These are phyloP conservation scores for Saccopteryx bilineata DNA, from an alignment of 2,113 vertebrate genomes.

Conservation along the genomic window DNA sequence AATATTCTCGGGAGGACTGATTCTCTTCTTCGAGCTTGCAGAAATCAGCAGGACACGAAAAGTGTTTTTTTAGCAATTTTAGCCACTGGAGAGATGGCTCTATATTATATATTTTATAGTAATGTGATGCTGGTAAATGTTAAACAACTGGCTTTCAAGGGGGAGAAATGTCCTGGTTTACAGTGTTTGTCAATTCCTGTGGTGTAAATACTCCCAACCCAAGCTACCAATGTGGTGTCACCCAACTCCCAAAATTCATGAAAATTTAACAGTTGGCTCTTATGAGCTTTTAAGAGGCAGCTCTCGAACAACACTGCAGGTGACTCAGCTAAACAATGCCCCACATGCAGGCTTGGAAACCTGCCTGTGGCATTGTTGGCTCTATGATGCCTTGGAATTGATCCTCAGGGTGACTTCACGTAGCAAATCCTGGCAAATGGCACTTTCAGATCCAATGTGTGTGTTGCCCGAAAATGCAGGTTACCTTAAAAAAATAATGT, in stretches of 20 bases:
- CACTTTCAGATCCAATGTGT: not conserved
- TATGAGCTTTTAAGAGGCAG: not conserved
- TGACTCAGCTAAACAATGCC: not conserved
- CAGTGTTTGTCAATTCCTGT: not conserved
- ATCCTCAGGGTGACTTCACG: not conserved
- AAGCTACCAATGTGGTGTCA: not conserved
- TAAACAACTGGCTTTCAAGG: not conserved
- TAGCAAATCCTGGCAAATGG: not conserved
- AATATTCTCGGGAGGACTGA: not conserved
- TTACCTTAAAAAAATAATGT: constrained; percentile 4
- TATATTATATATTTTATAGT: not conserved
- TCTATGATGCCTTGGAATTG: not conserved
- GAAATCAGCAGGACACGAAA: not conserved
- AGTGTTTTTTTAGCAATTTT: not conserved
- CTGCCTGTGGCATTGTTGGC: not conserved
- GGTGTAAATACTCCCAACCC: not conserved
- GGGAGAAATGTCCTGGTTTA: not conserved
- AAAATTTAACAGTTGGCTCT: not conserved
- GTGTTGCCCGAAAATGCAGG: not conserved
- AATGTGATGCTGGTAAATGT: not conserved
- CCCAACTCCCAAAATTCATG: not conserved
- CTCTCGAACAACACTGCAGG: not conserved
- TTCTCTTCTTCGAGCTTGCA: constrained; percentile 23
- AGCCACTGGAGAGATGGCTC: not conserved
- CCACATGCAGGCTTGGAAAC: not conserved